These are phyloP conservation scores for Apamea monoglypha DNA, from an alignment of 2,888 invertebrate genomes.

Conservation along the genomic window DNA sequence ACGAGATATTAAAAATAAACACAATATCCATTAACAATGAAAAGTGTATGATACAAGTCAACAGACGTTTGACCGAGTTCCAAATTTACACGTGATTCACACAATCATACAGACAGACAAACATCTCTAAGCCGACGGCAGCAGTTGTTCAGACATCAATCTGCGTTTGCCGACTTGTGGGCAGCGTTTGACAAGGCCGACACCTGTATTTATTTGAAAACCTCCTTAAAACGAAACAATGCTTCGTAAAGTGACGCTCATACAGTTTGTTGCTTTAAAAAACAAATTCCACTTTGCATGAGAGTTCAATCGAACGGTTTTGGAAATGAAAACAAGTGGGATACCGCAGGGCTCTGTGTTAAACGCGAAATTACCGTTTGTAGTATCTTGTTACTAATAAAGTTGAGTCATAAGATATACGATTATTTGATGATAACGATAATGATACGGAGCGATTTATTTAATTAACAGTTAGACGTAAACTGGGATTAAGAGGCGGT, in stretches of 20 bases:
- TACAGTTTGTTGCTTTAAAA: slow-evolving; percentile 65
- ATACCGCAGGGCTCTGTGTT: slow-evolving; percentile 67
- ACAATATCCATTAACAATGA: slow-evolving; percentile 67
- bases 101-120: slow-evolving; percentile 71
- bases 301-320: slow-evolving; percentile 64
- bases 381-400: slow-evolving; percentile 25
- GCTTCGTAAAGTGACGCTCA: slow-evolving; percentile 52
- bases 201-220: slow-evolving; percentile 75
- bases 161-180: slow-evolving; percentile 70
- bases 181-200: slow-evolving; percentile 76
- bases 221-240: slow-evolving; percentile 65
- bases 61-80: slow-evolving; percentile 77
- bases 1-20: slow-evolving; percentile 68
- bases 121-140: slow-evolving; percentile 68
- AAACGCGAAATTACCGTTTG: slow-evolving; percentile 56
- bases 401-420: slow-evolving; percentile 53
- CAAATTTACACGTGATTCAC: slow-evolving; percentile 78
- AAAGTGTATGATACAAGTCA: slow-evolving; percentile 67
- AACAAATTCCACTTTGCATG: slow-evolving; percentile 59
- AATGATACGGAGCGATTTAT: slow-evolving; percentile 73
- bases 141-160: slow-evolving; percentile 79
- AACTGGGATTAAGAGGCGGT: slow-evolving; percentile 74
- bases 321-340: slow-evolving; percentile 57
- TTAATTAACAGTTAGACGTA: slow-evolving; percentile 77
- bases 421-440: slow-evolving; percentile 64